A percentile compares a stretch with the other conserved stretches of the same genome.
Conservation (phyloP, 2,113 vertebrate species). For the Callaeas wilsoni region DNA sequence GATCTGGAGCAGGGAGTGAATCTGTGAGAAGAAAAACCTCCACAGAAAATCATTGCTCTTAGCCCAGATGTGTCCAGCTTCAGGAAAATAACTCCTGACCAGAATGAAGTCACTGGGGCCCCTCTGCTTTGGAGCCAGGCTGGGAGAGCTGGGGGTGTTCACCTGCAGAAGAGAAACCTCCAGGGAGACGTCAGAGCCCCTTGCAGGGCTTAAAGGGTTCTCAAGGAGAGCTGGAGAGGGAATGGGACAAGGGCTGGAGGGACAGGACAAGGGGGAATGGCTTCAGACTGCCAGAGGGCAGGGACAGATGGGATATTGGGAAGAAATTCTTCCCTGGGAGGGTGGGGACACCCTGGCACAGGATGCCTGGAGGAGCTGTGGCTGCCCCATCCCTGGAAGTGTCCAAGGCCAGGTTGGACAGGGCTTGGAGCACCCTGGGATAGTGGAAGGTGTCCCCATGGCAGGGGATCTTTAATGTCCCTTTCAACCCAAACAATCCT, state of each 20-base stretch:
- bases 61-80: not conserved
- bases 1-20: not conserved
- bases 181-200: not conserved
- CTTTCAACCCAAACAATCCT: not conserved
- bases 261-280: not conserved
- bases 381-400: not conserved
- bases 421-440: not conserved
- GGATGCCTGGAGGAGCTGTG: not conserved
- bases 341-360: not conserved
- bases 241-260: not conserved
- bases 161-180: not conserved
- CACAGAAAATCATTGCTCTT: not conserved
- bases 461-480: not conserved
- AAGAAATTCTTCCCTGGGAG: accelerated
- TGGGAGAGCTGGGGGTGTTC: not conserved
- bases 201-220: accelerated
- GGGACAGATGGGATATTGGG: not conserved
- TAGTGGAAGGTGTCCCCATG: accelerated
- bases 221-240: not conserved
- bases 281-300: accelerated
- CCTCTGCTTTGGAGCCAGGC: not conserved
- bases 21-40: not conserved
- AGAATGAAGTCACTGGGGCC: not conserved
- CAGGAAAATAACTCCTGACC: not conserved
- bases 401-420: accelerated